Base-by-base conservation (phyloP, 2,888 invertebrate species). In the Homarus gammarus region DNA sequence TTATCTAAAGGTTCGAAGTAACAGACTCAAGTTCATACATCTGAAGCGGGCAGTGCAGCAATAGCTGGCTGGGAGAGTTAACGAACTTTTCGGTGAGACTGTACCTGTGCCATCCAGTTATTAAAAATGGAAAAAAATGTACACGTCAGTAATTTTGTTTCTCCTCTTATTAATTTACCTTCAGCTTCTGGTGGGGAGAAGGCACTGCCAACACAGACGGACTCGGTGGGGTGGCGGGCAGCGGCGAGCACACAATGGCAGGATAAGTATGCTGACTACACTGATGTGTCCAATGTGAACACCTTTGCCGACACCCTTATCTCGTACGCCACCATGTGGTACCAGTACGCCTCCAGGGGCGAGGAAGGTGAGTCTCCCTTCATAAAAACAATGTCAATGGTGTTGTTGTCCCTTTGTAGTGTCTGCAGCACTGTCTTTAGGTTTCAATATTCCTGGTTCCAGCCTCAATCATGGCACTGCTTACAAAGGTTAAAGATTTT, bases 241-340 rank as follows among this genome's bases (percentile, higher is more conserved):
- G 18, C 84, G 3, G 85, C 89, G 0, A 75, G 89, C 15, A 5
- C 0, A 15, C 61, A 73, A 77, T 91, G 91, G 91, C 83, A 81
- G 78, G 85, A 91, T 33, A 88, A 89, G 70, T 91, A 91, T 56
- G 85, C 44, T 0, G 77, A 79, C 2, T 85, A 82, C 78, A 75
- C 85, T 0, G 91, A 91, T 33, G 81, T 82, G 68, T 79, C 68
- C 61, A 79, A 70, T 8, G 81, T 91, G 38, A 92, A 92, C 68
- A 72, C 83, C 79, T 91, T 86, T 56, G 92, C 92, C 10, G 92
- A 92, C 84, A 90, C 89, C 1, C 89, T 92, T 36, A 86, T 92
- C 61, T 87, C 89, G 27, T 87, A 90, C 22, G 92, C 92, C 3
- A 92, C 92, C n/a, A 92, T 90, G 90, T 92, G 92, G 92, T 89